Base-by-base conservation (phyloP, 2,888 invertebrate genomes). In the Coenonympha glycerion region DNA sequence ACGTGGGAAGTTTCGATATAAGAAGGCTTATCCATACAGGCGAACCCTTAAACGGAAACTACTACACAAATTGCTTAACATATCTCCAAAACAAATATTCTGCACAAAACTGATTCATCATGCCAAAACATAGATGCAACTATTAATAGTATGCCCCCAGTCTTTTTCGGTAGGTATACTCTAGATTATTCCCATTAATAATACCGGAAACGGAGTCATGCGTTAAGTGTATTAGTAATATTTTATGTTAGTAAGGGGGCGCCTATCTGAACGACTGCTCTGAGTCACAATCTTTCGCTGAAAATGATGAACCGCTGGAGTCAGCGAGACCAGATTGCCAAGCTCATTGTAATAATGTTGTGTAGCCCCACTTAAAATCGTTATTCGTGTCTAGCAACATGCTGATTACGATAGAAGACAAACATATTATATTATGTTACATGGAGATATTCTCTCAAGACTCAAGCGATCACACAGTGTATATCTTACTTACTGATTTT, bases 241-340 rank as follows among this genome's bases (percentile, higher is more conserved):
- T 52, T 53, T 51, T 39, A 52, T 53, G 52, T 61, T 44, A 60
- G 56, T 61, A 63, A 63, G 69, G 66, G 67, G 65, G 65, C 62
- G 66, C 58, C 63, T 59, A 64, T 66, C 64, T 71, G 68, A 73
- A 70, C 67, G 69, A 65, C 60, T 60, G 59, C 62, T 76, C 72
- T 81, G 66, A 81, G 69, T 81, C 64, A 56, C 55, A 53, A 46
- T 68, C 66, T 72, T 81, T 76, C 76, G 64, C 73, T 78, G 81
- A 76, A 70, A 80, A 72, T 67, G 69, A 75, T 80, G 79, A 78
- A 76, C 13, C 44, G 33, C 33, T 44, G 15, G 22, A 11, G 18
- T 30, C 41, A 30, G 41, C 6, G 11, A 28, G 41, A 30, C 28
- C 41, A 41, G 30, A 41, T 41, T n/a, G n/a, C n/a, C n/a, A 30